Conservation (phyloP, 2,888 invertebrate species). For the Choreutis nemorana region DNA sequence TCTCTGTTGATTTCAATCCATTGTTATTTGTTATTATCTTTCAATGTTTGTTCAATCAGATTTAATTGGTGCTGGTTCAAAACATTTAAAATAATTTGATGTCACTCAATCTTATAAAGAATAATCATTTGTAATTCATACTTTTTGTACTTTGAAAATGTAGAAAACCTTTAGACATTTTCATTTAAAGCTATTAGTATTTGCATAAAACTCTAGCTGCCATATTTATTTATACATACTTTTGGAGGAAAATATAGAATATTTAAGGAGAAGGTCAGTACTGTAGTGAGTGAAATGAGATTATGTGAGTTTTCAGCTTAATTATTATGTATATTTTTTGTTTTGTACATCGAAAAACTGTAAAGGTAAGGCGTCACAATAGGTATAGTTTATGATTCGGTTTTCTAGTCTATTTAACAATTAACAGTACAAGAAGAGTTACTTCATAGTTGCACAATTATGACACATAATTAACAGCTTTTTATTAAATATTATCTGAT, state of each 20-base stretch:
- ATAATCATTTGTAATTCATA: too few species aligned
- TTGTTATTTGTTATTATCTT: slow-evolving; percentile 2
- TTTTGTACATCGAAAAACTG: slow-evolving; percentile 21
- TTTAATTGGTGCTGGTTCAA: neutral
- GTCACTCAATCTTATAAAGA: too few species aligned
- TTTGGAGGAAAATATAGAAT: too few species aligned
- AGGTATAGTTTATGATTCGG: slow-evolving; percentile 12
- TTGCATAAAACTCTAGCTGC: slow-evolving; percentile 1
- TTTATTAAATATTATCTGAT: neutral
- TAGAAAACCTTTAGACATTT: neutral
- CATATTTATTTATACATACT: too few species aligned
- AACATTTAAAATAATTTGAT: too few species aligned
- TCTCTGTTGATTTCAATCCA: slow-evolving; percentile 16
- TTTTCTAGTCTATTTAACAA: slow-evolving; percentile 17
- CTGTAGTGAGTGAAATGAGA: too few species aligned
- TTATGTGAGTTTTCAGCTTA: too few species aligned
- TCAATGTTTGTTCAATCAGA: neutral
- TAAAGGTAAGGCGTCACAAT: slow-evolving; percentile 16
- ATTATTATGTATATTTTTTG: slow-evolving; percentile 17
- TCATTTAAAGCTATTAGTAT: neutral
- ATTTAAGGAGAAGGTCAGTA: too few species aligned
- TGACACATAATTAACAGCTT: neutral
- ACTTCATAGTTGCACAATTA: neutral
- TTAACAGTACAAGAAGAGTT: neutral
- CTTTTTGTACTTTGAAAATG: too few species aligned